Evolutionary conservation across 2,888 invertebrate genomes (phyloP), one percentile per base, ranked within the genome.

Genomic region (Pseudococcus longispinus): DNA sequence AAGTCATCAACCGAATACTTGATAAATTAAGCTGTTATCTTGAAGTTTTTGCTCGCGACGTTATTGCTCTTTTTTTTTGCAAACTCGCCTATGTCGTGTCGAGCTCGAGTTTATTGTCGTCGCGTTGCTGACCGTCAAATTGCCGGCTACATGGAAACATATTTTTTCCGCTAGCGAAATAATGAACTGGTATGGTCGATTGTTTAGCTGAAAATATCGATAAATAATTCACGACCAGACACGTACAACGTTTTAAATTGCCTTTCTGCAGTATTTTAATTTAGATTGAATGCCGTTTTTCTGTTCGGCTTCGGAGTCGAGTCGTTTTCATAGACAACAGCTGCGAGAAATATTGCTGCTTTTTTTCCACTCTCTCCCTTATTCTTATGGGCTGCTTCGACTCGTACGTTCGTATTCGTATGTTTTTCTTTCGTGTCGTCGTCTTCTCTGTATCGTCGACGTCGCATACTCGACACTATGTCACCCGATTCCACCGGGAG

Each of bases 201-300:
- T 29, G 70, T 70, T 70, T 70, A 20, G 70, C 29, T 29, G 32
- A 20, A 80, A 80, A 80, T 80, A 80, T 80, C 77, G 77, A 80
- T 80, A 80, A 80, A 42, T 80, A 80, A 80, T 42, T 80, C 70
- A 70, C 70, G 26, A 70, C 70, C 70, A 70, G 70, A 70, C 70
- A 70, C 70, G 70, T 70, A 70, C 70, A 70, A 70, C 70, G 70
- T 70, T 70, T 70, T 29, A 70, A 70, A 70, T 70, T 70, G 70
- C 70, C 70, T 70, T 70, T 70, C 70, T 70, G 70, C 70, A 70
- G 70, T 70, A 70, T 70, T 70, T 70, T 70, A 70, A 70, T 70
- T 70, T 70, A 70, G 70, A 70, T 70, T 70, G 70, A 70, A 70
- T 70, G 70, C 70, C 70, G 70, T 70, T 70, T 70, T 29, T 70